A percentile compares a stretch with the other conserved stretches of the same genome.
phyloP scores from a whole-genome alignment of 1,140 invertebrate species.

The Heliconius melpomene region DNA sequence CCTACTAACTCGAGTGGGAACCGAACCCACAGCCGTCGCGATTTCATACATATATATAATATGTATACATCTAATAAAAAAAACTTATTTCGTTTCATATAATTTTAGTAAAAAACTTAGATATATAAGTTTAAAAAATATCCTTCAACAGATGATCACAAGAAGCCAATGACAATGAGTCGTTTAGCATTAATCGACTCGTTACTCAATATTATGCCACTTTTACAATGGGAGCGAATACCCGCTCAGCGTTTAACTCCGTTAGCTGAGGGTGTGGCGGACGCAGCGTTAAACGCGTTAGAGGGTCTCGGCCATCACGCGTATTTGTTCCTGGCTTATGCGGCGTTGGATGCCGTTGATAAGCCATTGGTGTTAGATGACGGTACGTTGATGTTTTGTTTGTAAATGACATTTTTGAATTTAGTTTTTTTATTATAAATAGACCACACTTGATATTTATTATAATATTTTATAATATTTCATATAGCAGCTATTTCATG shows the following conservation, averaged over 20 bases:
- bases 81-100: neutral
- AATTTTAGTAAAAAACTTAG: neutral
- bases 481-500: no score
- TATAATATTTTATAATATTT: no score
- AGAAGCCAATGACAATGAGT: constrained; percentile 97
- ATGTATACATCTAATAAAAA: neutral
- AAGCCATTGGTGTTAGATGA: constrained; percentile 52
- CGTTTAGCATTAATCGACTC: constrained; percentile 95
- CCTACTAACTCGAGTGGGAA: no score
- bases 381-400: constrained; percentile 40
- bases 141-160: constrained; percentile 85
- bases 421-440: no score
- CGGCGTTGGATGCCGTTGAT: constrained; percentile 36
- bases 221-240: constrained; percentile 85
- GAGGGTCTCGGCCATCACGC: constrained; percentile 34
- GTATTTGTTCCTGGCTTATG: constrained; percentile 50
- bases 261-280: constrained; percentile 85
- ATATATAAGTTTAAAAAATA: neutral
- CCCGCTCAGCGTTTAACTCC: constrained; percentile 79
- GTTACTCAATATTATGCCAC: constrained; percentile 82
- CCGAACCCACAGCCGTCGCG: no score
- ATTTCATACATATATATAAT: no score
- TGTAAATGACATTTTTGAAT: no score
- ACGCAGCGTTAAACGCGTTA: constrained; percentile 40
- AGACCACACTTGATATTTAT: no score